Evolutionary conservation across 37 sponge, comb jelly and placozoan genomes (phyloP).

Genomic region (Oopsacas minuta): DNA sequence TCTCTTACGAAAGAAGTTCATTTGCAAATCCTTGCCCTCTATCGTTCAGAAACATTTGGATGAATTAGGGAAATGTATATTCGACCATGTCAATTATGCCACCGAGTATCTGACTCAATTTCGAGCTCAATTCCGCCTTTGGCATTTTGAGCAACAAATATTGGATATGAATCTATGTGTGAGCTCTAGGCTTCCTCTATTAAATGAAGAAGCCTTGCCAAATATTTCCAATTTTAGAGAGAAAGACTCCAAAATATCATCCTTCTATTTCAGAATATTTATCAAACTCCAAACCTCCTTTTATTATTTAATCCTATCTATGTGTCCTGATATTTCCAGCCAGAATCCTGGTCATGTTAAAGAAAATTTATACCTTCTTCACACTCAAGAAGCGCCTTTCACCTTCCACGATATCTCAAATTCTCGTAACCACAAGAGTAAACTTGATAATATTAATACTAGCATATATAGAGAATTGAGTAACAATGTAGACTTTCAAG

Average conservation of each 20-base stretch:
- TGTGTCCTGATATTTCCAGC: neutral
- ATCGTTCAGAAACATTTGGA: neutral
- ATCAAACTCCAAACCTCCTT: neutral
- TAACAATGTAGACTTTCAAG: neutral
- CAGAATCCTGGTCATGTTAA: neutral
- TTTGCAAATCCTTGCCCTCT: neutral
- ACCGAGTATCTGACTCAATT: neutral
- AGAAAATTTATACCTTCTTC: neutral
- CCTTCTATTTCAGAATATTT: neutral
- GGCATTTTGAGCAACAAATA: conserved; percentile 1
- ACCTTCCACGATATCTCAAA: neutral
- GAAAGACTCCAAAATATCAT: neutral
- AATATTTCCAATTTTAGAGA: neutral
- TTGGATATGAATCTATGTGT: neutral
- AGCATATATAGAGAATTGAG: neutral
- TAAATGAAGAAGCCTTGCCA: neutral
- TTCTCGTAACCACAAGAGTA: neutral
- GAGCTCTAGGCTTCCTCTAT: neutral
- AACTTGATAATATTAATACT: neutral
- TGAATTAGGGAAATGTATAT: neutral
- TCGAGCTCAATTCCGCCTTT: neutral
- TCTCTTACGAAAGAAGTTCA: neutral
- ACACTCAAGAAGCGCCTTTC: neutral
- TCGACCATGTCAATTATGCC: neutral
- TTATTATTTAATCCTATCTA: neutral